phyloP scores from a whole-genome alignment of 2,797 vertebrate genomes.

The Gastrophryne carolinensis region DNA sequence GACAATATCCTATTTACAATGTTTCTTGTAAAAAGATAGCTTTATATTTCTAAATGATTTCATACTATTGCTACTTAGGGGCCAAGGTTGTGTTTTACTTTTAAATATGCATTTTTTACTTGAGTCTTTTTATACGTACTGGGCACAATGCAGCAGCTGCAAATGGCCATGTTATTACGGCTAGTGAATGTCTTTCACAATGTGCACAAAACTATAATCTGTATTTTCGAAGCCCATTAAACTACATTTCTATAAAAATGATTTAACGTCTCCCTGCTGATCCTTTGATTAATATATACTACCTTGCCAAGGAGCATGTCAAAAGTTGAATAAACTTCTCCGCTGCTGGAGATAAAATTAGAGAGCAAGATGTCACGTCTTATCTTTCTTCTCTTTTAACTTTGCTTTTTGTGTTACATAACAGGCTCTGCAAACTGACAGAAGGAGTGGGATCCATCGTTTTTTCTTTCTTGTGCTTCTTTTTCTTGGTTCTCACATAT shows the following conservation, averaged over 20 bases:
- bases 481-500: conserved; percentile 29
- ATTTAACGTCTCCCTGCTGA: conserved; percentile 26
- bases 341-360: conserved; percentile 47
- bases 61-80: too few species aligned
- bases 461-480: neutral
- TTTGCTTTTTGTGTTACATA: conserved; percentile 42
- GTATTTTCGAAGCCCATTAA: conserved; percentile 13
- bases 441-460: conserved; percentile 14
- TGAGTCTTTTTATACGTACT: neutral
- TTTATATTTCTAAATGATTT: too few species aligned
- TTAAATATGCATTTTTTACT: too few species aligned
- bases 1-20: too few species aligned
- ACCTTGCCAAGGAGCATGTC: conserved; percentile 34
- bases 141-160: conserved; percentile 2
- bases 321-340: conserved; percentile 47
- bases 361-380: conserved; percentile 41
- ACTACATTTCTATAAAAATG: conserved; percentile 8
- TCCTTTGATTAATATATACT: conserved; percentile 40
- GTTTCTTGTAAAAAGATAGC: too few species aligned
- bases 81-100: too few species aligned
- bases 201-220: neutral
- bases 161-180: neutral
- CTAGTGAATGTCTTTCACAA: neutral
- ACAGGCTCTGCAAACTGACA: conserved; percentile 35
- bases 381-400: conserved; percentile 44